Base-by-base conservation (phyloP, 2,113 vertebrate species). In the Taurulus bubalis region DNA sequence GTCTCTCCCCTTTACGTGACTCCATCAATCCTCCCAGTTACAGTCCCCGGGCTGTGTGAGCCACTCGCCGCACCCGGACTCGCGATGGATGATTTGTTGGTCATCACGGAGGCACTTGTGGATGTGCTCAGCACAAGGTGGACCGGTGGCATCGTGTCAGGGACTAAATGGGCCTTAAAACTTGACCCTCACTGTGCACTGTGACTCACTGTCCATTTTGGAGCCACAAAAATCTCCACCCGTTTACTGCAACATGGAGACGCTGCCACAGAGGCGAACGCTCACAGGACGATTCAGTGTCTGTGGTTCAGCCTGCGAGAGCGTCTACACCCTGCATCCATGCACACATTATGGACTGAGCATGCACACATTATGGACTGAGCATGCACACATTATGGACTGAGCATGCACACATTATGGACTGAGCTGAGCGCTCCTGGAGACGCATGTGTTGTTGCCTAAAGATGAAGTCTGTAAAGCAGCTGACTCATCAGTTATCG, bases 1-100 rank as follows among this genome's bases (percentile, higher is more conserved):
- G 80, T 89, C 89, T 72, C 53, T 80, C 62, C 67, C 67, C 12
- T 87, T 89, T 78, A 88, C 85, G 84, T 0, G 59, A 77, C 81
- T 84, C 85, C 88, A 89, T 93, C 88, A 89, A 81, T 90, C 89
- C 71, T 75, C 9, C n/a, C 62, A 36, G 68, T 87, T 76, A 86
- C 20, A 72, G 59, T 55, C 77, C 9, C 65, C n/a, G 15, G 60
- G 76, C 85, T 40, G 75, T 68, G 82, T 9, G n/a, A 59, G 76
- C 80, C 81, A 36, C 79, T 80, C 76, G 1, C 36, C 55, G 68
- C 5, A 34, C 45, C 55, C 1, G 38, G 65, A 78, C 82, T 62
- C 42, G 51, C n/a, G 74, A 58, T 12, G 73, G 78, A 84, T 85
- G 76, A 89, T 86, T 85, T 87, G 82, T 83, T 79, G 80, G 84